Evolutionary conservation across 1,140 invertebrate genomes (phyloP).

Genomic region (Drosophila nasuta): DNA sequence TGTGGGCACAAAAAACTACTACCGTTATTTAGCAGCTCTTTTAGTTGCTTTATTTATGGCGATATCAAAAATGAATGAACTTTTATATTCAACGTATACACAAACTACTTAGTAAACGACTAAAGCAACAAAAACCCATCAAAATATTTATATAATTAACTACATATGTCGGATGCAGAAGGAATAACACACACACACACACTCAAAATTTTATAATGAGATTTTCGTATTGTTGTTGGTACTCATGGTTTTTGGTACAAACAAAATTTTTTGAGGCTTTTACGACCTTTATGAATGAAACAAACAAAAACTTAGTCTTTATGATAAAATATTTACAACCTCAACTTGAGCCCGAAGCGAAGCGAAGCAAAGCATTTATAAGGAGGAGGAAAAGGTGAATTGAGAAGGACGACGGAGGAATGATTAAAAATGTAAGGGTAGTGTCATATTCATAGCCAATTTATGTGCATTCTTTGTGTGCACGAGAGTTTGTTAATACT

Average conservation of each 20-base stretch:
- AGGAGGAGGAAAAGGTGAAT: conserved; percentile 17
- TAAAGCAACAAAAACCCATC: conserved; percentile 55
- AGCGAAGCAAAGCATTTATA: conserved; percentile 40
- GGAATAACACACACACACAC: no score
- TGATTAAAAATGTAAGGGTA: conserved; percentile 45
- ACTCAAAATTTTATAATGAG: conserved; percentile 69
- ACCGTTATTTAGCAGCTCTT: conserved; percentile 40
- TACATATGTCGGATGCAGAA: conserved; percentile 29
- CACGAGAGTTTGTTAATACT: conserved; percentile 45
- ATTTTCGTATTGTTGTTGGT: conserved; percentile 60
- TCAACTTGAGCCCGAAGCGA: conserved; percentile 27
- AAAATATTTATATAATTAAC: conserved; percentile 43
- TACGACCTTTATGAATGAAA: conserved; percentile 58
- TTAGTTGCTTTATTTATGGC: conserved; percentile 35
- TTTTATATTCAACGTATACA: conserved; percentile 50
- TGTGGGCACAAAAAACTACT: conserved; percentile 74
- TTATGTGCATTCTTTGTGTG: conserved; percentile 49
- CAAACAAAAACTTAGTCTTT: conserved; percentile 43
- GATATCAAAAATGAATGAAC: conserved; percentile 27
- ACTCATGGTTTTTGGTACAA: conserved; percentile 74
- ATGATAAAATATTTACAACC: conserved; percentile 67
- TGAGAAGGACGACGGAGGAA: neutral
- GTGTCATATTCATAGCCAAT: conserved; percentile 54
- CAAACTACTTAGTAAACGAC: conserved; percentile 23
- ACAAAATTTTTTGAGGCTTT: conserved; percentile 73